Percentiles rank a stretch among this genome's conserved stretches.
phyloP scores from a whole-genome alignment of 2,888 invertebrate species.

The Drosophila atripex region DNA sequence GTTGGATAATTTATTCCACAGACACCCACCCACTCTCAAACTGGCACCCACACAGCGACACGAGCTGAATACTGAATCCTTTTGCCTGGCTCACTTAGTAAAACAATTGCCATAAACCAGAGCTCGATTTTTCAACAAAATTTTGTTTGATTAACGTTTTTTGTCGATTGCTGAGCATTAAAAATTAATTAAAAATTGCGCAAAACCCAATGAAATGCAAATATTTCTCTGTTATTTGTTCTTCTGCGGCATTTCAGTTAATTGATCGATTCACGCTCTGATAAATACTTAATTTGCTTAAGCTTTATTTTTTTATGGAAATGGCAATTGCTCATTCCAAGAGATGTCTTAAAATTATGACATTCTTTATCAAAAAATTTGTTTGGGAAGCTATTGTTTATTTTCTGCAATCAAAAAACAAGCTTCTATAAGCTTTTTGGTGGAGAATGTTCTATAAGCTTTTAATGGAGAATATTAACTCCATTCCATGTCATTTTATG shows the following conservation, averaged over 20 bases:
- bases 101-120: constrained; percentile 15
- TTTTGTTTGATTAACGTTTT: constrained; percentile 11
- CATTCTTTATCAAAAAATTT: background rate
- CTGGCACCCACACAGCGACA: background rate
- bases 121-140: background rate
- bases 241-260: constrained; percentile 15
- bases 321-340: background rate
- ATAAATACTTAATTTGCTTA: constrained; percentile 32
- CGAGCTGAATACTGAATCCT: constrained; percentile 9
- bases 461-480: no score
- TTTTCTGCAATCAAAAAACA: background rate
- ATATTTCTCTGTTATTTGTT: constrained; percentile 13
- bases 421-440: no score
- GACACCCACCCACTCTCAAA: constrained; percentile 20
- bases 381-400: background rate
- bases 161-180: constrained; percentile 18
- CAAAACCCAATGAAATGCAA: constrained; percentile 22
- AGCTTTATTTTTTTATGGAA: background rate
- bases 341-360: no score
- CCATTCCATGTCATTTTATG: no score
- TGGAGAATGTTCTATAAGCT: no score
- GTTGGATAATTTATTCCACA: constrained; percentile 47
- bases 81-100: background rate
- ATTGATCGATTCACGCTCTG: constrained; percentile 32
- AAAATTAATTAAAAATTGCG: constrained; percentile 38